Evolutionary conservation across 1,140 invertebrate species (phyloP), one percentile per base, ranked within the genome.

Genomic region (Drosophila nigrodunni): DNA sequence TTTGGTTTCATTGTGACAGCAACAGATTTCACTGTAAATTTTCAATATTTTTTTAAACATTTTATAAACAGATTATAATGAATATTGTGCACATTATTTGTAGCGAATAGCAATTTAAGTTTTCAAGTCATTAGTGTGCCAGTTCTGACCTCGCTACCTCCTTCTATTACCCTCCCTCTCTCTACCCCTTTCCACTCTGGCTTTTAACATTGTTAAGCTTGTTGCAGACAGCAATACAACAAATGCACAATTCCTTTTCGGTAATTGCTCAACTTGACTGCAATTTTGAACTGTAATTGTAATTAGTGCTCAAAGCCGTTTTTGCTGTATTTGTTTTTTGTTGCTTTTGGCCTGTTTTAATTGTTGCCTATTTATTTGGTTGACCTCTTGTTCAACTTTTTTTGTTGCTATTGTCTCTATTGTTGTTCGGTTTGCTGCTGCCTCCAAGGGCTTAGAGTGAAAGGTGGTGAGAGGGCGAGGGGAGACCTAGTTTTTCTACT

Each of bases 261-360:
- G 73, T 75, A 75, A 75, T 75, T 75, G 73, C 73, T 69, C 65
- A 44, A 60, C 78, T 78, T 67, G 57, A 62, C 61, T 82, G 67
- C 77, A 78, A 62, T 68, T 74, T 79, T 72, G 49, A 82, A 62
- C 55, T 15, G 37, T 55, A 76, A 79, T 62, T 82, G 80, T 78
- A 82, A 78, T 82, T 78, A 75, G 44, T 60, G 49, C 52, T 67
- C 37, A 65, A 64, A 71, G 15, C 25, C 39, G 15, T 37, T 65
- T 30, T 44, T 39, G 11, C 37, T 30, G 4, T 2, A 1, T 21
- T 21, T 1, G 15, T 15, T 21, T 21, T 21, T 30, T 60, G 7
- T 37, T 64, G n/a, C 39, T 35, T 49, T 60, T 30, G 11, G 21
- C 11, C 7, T 35, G 3, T 15, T 41, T 60, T 75, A 57, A 43